Evolutionary conservation across 2,797 vertebrate genomes (phyloP).

Genomic region (Muraenolepis orangiensis): DNA sequence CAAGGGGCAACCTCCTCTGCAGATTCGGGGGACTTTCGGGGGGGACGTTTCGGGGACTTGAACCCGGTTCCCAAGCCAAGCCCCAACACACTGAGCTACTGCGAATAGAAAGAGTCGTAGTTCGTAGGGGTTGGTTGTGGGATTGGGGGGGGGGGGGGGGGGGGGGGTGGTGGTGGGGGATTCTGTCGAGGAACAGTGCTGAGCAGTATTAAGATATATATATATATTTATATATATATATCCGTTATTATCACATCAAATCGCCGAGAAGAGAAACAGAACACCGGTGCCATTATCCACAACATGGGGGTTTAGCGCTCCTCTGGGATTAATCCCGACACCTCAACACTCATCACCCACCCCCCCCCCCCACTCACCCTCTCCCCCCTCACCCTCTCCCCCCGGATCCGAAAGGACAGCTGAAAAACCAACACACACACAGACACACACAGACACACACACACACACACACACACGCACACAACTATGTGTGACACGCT

Average conservation of each 20-base stretch:
- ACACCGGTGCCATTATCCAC: neutral
- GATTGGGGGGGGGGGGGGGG: neutral
- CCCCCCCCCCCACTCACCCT: no score
- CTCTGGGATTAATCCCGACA: neutral
- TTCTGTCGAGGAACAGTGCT: neutral
- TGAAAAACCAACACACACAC: neutral
- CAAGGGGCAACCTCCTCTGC: no score
- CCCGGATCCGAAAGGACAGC: neutral
- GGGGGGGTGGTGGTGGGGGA: neutral
- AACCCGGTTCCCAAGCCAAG: no score
- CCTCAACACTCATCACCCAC: neutral
- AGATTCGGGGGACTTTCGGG: no score
- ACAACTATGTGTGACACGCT: neutral
- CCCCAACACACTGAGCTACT: no score
- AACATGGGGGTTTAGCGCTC: neutral
- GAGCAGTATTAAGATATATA: neutral
- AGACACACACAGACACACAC: no score
- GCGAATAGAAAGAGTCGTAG: no score
- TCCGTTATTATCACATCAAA: neutral
- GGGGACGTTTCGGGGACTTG: no score
- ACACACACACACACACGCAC: no score
- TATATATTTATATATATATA: no score
- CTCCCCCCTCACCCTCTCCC: no score
- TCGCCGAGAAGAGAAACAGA: neutral
- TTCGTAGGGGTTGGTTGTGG: neutral